A percentile compares a stretch with the other conserved stretches of the same genome.
Conservation (phyloP, 35 echinoderm and acorn worm species). For the Anneissia japonica region DNA sequence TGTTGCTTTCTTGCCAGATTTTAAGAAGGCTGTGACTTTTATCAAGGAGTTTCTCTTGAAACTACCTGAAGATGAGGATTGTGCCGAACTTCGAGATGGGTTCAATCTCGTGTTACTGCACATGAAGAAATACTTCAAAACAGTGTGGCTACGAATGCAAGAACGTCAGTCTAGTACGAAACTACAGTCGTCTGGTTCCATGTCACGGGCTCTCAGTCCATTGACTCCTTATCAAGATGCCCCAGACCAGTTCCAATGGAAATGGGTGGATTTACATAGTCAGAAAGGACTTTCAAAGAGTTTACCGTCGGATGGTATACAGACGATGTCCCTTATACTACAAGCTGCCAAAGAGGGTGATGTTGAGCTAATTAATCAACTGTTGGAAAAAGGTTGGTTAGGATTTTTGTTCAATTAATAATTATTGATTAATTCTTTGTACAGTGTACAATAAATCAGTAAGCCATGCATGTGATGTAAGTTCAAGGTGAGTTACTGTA, state of each 20-base stretch:
- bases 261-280: constrained; percentile 58
- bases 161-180: constrained; percentile 29
- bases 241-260: constrained; percentile 77
- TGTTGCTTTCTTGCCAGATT: constrained; percentile 53
- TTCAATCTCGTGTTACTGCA: constrained; percentile 80
- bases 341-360: constrained; percentile 89
- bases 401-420: too few relatives aligned
- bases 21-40: constrained; percentile 88
- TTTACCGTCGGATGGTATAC: constrained; percentile 66
- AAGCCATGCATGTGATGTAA: too few relatives aligned
- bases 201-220: constrained; percentile 40
- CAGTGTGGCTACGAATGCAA: constrained; percentile 66
- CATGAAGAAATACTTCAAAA: constrained; percentile 94
- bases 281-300: constrained; percentile 55
- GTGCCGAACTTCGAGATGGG: constrained; percentile 76
- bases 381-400: constrained; percentile 71
- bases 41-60: constrained; percentile 88
- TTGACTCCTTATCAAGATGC: constrained; percentile 40
- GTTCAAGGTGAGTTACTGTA: too few relatives aligned
- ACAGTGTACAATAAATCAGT: too few relatives aligned
- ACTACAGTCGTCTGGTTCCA: constrained; percentile 36
- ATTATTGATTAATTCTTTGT: too few relatives aligned
- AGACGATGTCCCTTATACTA: constrained; percentile 54
- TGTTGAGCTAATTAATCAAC: constrained; percentile 57
- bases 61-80: constrained; percentile 69